These are phyloP conservation scores for Podotricha telesiphe DNA, from an alignment of 2,888 invertebrate genomes.

Conservation along the genomic window DNA sequence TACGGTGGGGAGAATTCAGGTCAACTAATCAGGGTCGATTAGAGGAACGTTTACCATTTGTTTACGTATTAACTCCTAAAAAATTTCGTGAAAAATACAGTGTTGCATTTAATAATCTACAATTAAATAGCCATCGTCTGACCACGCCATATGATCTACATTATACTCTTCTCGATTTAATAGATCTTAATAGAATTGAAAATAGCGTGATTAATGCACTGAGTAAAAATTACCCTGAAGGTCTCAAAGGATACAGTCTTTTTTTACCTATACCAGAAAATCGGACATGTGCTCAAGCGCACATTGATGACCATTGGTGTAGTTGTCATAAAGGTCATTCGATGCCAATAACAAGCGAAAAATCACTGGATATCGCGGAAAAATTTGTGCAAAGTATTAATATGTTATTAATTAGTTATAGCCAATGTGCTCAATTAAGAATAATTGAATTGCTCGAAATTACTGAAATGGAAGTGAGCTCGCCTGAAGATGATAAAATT, in stretches of 20 bases:
- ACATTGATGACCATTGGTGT: constrained; percentile 92
- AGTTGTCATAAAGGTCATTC: constrained; percentile 87
- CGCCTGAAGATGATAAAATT: constrained; percentile 47
- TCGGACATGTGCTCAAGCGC: constrained; percentile 89
- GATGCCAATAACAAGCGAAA: constrained; percentile 74
- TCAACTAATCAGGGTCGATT: constrained; percentile 90
- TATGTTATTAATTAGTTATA: constrained; percentile 79
- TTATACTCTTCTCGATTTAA: constrained; percentile 88
- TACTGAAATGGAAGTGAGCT: constrained; percentile 82
- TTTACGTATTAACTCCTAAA: constrained; percentile 87
- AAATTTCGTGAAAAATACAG: constrained; percentile 86
- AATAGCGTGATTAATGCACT: constrained; percentile 53
- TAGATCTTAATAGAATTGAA: constrained; percentile 66
- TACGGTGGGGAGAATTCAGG: constrained; percentile 91
- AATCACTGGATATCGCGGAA: constrained; percentile 81
- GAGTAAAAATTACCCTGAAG: constrained; percentile 51
- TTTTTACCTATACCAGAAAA: constrained; percentile 87
- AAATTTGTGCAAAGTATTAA: constrained; percentile 86
- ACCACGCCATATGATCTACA: constrained; percentile 90
- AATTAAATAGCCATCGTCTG: constrained; percentile 85
- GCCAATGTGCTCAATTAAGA: constrained; percentile 85
- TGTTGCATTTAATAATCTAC: constrained; percentile 84
- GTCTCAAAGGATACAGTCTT: constrained; percentile 86
- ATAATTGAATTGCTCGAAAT: constrained; percentile 65
- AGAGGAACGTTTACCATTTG: constrained; percentile 92